Evolutionary conservation across 1,140 invertebrate genomes (phyloP), one percentile per base, ranked within the genome.

Genomic region (Drosophila trapezifrons): DNA sequence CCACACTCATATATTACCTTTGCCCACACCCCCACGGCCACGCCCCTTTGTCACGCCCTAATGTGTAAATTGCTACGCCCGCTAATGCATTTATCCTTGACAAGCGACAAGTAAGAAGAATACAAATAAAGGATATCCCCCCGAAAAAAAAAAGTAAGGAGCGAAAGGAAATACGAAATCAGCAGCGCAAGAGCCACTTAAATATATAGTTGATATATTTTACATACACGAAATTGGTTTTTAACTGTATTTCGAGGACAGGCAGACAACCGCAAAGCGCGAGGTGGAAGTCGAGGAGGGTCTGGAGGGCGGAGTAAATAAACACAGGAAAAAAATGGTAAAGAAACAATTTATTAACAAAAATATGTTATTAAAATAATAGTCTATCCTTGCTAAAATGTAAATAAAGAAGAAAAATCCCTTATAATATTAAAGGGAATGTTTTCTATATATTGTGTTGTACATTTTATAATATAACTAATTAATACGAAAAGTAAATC

Each of bases 121-220:
- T 79, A 77, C 57, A 63, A 64, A 51, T 58, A 72, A 71, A 72
- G 37, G 65, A 46, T 54, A 70, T 18, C 20, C 65, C 22, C 49
- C 27, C n/a, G n/a, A n/a, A n/a, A 20, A 8, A 57, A 71, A 54
- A 70, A 67, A 43, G n/a, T 22, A 27, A 9, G 13, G 12, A 13
- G 18, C 18, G 22, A 18, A 38, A 47, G 42, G 56, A 76, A 62
- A 49, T 59, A 40, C 57, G 55, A 29, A 66, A 74, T 59, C 65
- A 64, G 47, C 62, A 70, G 55, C 69, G 75, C 43, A 73, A 59
- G 71, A 86, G 62, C 75, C 84, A 87, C 80, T 87, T 87, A 89
- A 87, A 89, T 87, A 77, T 80, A 87, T 89, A 87, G 83, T 87
- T 89, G 83, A 87, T 89, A 87, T 89, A 87, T 87, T 83, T 87